These are phyloP conservation scores for Scolopax mira DNA, from an alignment of 2,113 vertebrate genomes.

Conservation along the genomic window DNA sequence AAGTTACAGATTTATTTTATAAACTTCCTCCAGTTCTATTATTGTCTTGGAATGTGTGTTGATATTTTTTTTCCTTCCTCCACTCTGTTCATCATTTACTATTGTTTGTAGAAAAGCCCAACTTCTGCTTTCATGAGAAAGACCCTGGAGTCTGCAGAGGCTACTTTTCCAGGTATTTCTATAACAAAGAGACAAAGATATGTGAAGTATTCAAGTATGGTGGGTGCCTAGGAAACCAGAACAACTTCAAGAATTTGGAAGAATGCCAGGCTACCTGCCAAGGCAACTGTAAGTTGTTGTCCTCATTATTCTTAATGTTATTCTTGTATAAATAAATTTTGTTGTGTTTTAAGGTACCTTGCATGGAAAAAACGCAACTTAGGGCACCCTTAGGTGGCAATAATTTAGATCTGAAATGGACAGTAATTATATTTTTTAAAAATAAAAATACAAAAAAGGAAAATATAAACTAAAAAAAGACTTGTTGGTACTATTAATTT, in stretches of 20 bases:
- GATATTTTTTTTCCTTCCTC: neutral
- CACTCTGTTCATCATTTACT: neutral
- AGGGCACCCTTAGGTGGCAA: neutral
- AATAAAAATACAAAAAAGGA: neutral
- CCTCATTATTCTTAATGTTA: neutral
- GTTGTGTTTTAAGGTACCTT: neutral
- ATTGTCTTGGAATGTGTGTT: neutral
- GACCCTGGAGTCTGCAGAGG: constrained; percentile 87
- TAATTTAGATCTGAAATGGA: neutral
- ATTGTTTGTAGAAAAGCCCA: constrained; percentile 76
- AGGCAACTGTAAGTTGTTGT: constrained; percentile 67
- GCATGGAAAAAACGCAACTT: neutral
- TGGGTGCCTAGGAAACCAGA: constrained; percentile 90
- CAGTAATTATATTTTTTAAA: neutral
- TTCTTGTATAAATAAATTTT: neutral
- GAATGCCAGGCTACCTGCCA: constrained; percentile 81
- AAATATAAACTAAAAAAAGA: neutral
- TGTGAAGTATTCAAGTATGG: constrained; percentile 89
- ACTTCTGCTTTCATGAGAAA: constrained; percentile 82
- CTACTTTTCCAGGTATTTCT: constrained; percentile 84
- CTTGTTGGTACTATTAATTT: neutral
- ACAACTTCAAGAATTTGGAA: constrained; percentile 84
- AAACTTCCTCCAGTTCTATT: neutral
- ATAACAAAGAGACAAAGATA: constrained; percentile 71
- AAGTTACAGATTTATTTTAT: neutral